Conservation (phyloP, 2,888 invertebrate species). For the Chironomus riparius region DNA sequence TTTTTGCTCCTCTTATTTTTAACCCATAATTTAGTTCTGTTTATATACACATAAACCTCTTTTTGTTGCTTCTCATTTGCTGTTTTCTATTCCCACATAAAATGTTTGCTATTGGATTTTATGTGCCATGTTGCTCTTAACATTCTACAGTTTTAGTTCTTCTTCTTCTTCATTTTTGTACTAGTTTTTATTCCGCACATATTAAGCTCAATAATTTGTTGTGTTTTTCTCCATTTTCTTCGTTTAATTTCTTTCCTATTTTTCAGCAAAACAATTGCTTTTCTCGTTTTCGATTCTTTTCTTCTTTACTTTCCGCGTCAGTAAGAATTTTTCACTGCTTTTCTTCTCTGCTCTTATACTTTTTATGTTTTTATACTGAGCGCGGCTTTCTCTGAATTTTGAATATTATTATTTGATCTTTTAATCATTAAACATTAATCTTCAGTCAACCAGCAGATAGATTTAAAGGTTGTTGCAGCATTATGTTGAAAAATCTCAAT, state of each 20-base stretch:
- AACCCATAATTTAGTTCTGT: neutral
- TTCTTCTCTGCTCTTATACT: no score
- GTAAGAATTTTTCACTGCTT: no score
- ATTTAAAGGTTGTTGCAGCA: no score
- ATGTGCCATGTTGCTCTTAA: neutral
- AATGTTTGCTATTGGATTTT: neutral
- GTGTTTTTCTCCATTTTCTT: neutral
- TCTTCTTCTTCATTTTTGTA: neutral
- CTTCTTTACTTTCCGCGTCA: no score
- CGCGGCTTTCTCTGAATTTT: no score
- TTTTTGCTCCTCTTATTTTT: neutral
- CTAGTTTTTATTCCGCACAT: neutral
- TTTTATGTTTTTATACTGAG: no score
- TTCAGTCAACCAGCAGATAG: no score
- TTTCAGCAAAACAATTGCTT: no score
- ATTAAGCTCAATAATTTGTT: neutral
- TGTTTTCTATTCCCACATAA: neutral
- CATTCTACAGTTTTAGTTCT: neutral
- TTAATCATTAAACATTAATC: no score
- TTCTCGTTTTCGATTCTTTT: no score
- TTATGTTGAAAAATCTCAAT: no score
- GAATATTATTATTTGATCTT: no score
- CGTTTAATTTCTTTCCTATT: neutral
- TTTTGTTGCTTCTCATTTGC: neutral
- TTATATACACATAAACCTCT: neutral